These are phyloP conservation scores for Sebastes steindachneri DNA, from an alignment of 2,797 vertebrate genomes.

Conservation along the genomic window DNA sequence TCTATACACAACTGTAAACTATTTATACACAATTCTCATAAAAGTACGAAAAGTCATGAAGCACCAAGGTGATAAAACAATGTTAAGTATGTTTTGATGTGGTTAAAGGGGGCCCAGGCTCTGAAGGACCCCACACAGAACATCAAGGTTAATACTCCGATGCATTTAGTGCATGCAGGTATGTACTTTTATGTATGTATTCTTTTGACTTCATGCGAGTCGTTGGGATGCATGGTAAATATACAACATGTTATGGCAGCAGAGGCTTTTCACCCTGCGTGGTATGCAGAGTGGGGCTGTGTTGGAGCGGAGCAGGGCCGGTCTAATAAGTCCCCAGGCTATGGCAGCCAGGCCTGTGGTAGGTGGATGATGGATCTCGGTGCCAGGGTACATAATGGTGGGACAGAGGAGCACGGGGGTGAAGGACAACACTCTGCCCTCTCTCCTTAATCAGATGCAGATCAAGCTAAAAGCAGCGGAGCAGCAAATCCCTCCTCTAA, in stretches of 20 bases:
- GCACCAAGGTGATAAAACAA: background rate
- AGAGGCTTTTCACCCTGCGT: constrained; percentile 41
- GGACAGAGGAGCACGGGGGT: constrained; percentile 92
- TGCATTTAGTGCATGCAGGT: background rate
- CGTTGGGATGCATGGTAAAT: constrained; percentile 57
- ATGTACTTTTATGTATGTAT: background rate
- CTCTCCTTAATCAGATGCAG: constrained; percentile 97
- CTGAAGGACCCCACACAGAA: background rate
- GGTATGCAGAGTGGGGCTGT: constrained; percentile 68
- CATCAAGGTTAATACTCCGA: background rate
- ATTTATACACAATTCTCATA: background rate
- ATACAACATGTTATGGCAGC: constrained; percentile 26
- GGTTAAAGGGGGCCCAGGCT: background rate
- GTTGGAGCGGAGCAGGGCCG: constrained; percentile 57
- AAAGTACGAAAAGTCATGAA: background rate
- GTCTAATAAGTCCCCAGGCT: constrained; percentile 81
- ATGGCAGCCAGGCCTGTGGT: constrained; percentile 79
- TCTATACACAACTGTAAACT: background rate
- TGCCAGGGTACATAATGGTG: constrained; percentile 88
- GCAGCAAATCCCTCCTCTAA: constrained; percentile 86
- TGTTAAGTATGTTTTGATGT: background rate
- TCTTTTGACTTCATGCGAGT: constrained; percentile 3
- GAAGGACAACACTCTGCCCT: constrained; percentile 88
- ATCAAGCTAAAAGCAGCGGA: constrained; percentile 96
- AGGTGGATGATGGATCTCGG: constrained; percentile 88